Evolutionary conservation across 2,797 vertebrate genomes (phyloP).

Genomic region (Sarcophilus harrisii): DNA sequence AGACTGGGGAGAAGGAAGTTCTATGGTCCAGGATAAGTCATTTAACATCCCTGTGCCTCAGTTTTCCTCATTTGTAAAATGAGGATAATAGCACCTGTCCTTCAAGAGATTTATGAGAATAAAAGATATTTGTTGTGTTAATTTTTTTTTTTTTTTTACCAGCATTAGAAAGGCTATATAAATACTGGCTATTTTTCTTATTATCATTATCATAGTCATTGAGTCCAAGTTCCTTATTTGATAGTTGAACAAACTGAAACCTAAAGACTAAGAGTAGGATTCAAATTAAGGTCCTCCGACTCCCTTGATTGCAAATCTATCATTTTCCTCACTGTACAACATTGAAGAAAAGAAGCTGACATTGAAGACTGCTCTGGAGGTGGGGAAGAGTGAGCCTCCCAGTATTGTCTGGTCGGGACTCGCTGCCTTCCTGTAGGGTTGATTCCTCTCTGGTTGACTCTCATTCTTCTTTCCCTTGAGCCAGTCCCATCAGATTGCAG

Average conservation of each 20-base stretch:
- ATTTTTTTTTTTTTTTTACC: not conserved
- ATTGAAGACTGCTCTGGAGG: not conserved
- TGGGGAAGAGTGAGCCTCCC: not conserved
- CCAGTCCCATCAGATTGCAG: not conserved
- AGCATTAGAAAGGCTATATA: not conserved
- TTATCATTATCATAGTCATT: not conserved
- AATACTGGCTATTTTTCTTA: not conserved
- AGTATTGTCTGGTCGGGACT: not conserved
- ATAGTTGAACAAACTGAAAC: not conserved
- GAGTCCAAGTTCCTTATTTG: not conserved
- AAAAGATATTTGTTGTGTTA: not conserved
- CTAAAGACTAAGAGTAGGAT: not conserved
- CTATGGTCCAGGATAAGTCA: not conserved
- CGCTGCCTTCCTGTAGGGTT: not conserved
- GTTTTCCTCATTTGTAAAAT: not conserved
- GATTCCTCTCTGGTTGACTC: not conserved
- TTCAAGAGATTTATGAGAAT: not conserved
- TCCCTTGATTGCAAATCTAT: not conserved
- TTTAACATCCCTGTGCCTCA: not conserved
- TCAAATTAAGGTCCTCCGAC: not conserved
- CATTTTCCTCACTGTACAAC: not conserved
- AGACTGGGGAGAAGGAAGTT: not conserved
- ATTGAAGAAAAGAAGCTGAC: not conserved
- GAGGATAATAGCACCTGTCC: not conserved
- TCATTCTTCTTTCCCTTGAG: not conserved